Percentiles rank a stretch among this genome's conserved stretches.
Conservation (phyloP, 2,797 vertebrate genomes). For the Myotis planiceps region DNA sequence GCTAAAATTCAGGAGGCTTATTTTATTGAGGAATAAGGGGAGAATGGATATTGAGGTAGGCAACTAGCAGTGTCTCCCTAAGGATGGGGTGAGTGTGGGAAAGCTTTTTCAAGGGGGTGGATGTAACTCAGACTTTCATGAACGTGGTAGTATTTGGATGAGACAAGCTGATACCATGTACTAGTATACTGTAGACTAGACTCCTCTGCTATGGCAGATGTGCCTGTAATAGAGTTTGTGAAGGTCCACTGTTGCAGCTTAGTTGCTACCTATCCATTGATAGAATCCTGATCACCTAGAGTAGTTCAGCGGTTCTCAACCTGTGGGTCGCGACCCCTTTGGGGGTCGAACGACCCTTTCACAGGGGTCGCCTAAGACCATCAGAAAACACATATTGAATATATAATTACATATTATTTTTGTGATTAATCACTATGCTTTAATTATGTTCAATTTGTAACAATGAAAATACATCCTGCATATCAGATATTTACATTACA, state of each 20-base stretch:
- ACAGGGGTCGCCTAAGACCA: too few species aligned
- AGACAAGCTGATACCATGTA: not conserved
- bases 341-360: too few species aligned
- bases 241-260: not conserved
- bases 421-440: too few species aligned
- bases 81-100: not conserved
- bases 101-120: not conserved
- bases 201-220: not conserved
- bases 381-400: too few species aligned
- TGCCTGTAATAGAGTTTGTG: not conserved
- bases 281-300: not conserved
- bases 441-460: too few species aligned
- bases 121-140: not conserved
- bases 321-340: too few species aligned
- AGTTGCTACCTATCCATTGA: not conserved
- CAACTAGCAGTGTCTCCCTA: not conserved
- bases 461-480: too few species aligned
- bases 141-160: not conserved
- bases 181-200: not conserved
- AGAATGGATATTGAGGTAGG: not conserved
- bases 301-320: too few species aligned
- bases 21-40: not conserved
- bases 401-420: too few species aligned
- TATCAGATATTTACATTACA: too few species aligned
- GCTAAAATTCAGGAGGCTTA: not conserved